Conservation (phyloP, 2,113 vertebrate genomes). For the Burhinus bistriatus region DNA sequence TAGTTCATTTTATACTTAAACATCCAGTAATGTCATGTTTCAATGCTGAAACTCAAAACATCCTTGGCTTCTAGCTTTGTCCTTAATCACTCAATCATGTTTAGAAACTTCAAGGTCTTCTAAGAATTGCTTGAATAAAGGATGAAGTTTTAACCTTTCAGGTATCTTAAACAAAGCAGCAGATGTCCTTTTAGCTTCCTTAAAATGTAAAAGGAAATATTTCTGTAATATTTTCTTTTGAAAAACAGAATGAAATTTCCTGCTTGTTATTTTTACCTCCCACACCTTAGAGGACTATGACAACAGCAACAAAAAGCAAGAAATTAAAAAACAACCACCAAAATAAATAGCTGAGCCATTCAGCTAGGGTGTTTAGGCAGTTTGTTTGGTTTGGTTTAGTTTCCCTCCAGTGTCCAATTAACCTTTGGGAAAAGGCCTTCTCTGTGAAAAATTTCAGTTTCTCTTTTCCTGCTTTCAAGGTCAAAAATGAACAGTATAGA, state of each 20-base stretch:
- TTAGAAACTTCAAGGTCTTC: constrained; percentile 40
- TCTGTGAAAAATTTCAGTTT: background rate
- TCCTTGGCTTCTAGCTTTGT: background rate
- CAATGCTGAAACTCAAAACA: background rate
- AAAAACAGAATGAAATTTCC: background rate
- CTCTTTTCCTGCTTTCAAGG: background rate
- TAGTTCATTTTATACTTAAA: background rate
- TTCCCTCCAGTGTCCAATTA: constrained; percentile 1
- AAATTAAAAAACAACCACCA: background rate
- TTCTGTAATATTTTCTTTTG: background rate
- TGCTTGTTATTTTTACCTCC: constrained; percentile 12
- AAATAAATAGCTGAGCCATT: background rate
- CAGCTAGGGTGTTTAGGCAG: background rate
- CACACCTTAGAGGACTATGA: background rate
- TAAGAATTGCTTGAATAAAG: constrained; percentile 16
- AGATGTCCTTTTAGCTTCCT: background rate
- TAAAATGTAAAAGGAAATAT: background rate
- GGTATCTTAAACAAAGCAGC: background rate
- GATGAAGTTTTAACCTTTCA: constrained; percentile 30
- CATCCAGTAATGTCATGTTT: background rate
- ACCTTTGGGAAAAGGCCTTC: background rate
- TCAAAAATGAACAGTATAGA: background rate
- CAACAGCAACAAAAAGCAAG: background rate
- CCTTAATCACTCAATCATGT: background rate
- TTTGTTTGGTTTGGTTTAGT: background rate